A percentile compares a stretch with the other conserved stretches of the same genome.
Conservation (phyloP, 1,140 invertebrate species). For the Drosophila leontia region DNA sequence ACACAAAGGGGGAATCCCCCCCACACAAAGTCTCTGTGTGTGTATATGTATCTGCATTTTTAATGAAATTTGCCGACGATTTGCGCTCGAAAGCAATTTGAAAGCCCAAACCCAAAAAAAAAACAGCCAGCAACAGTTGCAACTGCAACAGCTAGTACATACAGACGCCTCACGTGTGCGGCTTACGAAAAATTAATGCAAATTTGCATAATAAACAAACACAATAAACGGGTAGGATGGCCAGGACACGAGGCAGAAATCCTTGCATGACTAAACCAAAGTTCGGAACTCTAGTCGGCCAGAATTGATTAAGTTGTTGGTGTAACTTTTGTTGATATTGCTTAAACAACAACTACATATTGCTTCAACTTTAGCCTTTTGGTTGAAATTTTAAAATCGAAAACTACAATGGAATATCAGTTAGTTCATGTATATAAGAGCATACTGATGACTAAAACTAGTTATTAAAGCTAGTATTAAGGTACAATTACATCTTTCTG, state of each 20-base stretch:
- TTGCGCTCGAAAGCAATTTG: slow-evolving; percentile 63
- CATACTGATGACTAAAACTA: background rate
- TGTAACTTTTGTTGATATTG: slow-evolving; percentile 20
- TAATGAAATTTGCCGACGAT: slow-evolving; percentile 65
- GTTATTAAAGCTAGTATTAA: background rate
- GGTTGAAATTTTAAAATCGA: background rate
- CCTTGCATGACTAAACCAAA: slow-evolving; percentile 65
- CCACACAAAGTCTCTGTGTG: background rate
- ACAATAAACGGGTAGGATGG: slow-evolving; percentile 56
- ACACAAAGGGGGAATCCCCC: background rate
- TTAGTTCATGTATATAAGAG: background rate
- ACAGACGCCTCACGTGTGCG: slow-evolving; percentile 57
- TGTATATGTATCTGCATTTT: slow-evolving; percentile 55
- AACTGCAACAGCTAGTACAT: slow-evolving; percentile 24
- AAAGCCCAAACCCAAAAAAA: slow-evolving; percentile 23
- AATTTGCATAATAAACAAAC: slow-evolving; percentile 82
- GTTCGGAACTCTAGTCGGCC: slow-evolving; percentile 44
- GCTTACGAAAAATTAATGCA: slow-evolving; percentile 70
- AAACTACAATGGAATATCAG: background rate
- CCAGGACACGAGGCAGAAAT: slow-evolving; percentile 18
- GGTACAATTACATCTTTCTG: background rate
- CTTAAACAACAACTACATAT: background rate
- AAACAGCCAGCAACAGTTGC: slow-evolving; percentile 52
- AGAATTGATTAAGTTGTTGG: slow-evolving; percentile 45
- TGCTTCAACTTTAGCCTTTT: slow-evolving; percentile 1